Base-by-base conservation (phyloP, 2,797 vertebrate genomes). In the Loriculus beryllinus region DNA sequence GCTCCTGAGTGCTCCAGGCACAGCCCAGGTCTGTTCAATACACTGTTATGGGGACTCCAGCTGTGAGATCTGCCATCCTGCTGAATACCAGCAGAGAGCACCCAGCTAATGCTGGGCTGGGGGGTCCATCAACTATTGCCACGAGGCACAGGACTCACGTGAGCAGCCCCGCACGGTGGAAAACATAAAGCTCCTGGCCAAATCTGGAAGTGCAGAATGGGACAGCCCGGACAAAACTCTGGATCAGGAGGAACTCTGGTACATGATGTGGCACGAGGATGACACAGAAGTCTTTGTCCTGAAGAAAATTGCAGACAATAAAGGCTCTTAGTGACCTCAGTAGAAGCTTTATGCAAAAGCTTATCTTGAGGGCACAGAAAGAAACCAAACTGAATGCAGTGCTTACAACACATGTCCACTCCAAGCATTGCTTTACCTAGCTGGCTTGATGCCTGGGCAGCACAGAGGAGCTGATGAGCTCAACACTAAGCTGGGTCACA, bases 251-350 rank as follows among this genome's bases (percentile, higher is more conserved):
- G 90, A 98, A 97, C 96, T 99, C 99, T 0, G 98, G 97, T 9
- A 97, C 89, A 13, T 97, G 82, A 20, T 97, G 97, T 0, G 98
- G 98, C 40, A 99, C 96, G 0, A 98, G 97, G 74, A 99, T 96
- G 88, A 99, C 49, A 95, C 99, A 99, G 95, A 98, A 98, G 79
- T 99, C 98, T 95, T 97, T 98, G 64, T 98, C 97, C 99, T 99
- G 95, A 78, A 93, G 33, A 81, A 14, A 87, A 25, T n/a, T 43
- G 47, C 62, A 80, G 33, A 31, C 33, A 89, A 62, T 23, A 70
- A 39, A 91, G 56, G 6, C 10, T 86, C 45, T 88, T 26, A 20
- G 15, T 14, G 43, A 63, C 86, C 39, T 70, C 64, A 48, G 45
- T 2, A 22, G 20, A 48, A 88, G 23, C 49, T 57, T 47, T 33